A percentile compares a stretch with the other conserved stretches of the same genome.
phyloP scores from a whole-genome alignment of 2,888 invertebrate species.

The Malacosoma neustria region DNA sequence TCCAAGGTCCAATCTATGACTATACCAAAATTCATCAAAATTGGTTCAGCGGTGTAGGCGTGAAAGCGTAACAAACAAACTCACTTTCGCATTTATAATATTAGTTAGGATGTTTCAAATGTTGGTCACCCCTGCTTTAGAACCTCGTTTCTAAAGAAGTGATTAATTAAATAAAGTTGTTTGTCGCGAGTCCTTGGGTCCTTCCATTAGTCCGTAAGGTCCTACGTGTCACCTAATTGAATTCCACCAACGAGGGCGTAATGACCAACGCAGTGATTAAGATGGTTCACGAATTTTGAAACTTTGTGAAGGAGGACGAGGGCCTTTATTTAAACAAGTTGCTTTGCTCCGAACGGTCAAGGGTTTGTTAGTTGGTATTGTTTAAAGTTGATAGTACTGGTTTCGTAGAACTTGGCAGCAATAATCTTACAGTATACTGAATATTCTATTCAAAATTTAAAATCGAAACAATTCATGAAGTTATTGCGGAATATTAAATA shows the following conservation, averaged over 20 bases:
- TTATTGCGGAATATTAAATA: too few species aligned
- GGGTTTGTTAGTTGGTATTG: neutral
- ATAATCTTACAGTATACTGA: too few species aligned
- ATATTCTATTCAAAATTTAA: too few species aligned
- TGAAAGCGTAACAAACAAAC: too few species aligned
- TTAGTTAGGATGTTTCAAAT: too few species aligned
- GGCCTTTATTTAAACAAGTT: neutral
- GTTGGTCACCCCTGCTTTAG: too few species aligned
- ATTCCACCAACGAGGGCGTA: slow-evolving; percentile 10
- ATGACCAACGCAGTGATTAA: slow-evolving; percentile 10
- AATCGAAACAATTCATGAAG: too few species aligned
- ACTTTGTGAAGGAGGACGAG: neutral
- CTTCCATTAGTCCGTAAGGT: slow-evolving; percentile 7
- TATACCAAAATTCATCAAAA: too few species aligned
- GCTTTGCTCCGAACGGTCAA: neutral
- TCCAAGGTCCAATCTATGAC: too few species aligned
- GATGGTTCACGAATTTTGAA: slow-evolving; percentile 4
- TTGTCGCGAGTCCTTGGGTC: slow-evolving; percentile 10
- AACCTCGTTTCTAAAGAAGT: slow-evolving; percentile 1
- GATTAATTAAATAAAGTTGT: slow-evolving; percentile 17
- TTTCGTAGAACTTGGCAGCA: neutral
- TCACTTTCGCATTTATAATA: too few species aligned
- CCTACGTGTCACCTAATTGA: slow-evolving; percentile 20
- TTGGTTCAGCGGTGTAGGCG: too few species aligned
- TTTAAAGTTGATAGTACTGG: neutral